Evolutionary conservation across 2,797 vertebrate genomes (phyloP).

Genomic region (Clarias pachynema): DNA sequence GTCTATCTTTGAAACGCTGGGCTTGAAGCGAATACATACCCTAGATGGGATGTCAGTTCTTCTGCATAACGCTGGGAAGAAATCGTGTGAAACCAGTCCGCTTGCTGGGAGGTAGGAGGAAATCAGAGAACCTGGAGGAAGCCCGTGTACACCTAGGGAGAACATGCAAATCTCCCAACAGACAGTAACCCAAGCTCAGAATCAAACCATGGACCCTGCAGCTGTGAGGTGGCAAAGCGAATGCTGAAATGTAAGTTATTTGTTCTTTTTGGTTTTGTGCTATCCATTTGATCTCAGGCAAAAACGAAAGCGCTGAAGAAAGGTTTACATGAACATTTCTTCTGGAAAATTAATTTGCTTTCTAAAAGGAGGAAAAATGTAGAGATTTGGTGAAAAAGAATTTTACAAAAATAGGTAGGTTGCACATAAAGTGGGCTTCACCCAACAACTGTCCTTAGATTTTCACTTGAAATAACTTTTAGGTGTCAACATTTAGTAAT

Average conservation of each 20-base stretch:
- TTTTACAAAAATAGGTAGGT: not conserved
- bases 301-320: not conserved
- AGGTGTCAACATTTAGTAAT: not conserved
- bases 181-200: not conserved
- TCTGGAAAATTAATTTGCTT: not conserved
- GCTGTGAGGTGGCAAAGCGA: not conserved
- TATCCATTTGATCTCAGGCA: not conserved
- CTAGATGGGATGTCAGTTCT: not conserved
- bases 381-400: not conserved
- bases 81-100: not conserved
- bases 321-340: not conserved
- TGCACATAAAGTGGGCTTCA: not conserved
- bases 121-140: not conserved
- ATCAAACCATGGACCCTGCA: not conserved
- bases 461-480: not conserved
- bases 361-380: not conserved
- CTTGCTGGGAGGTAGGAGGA: conserved; percentile 1
- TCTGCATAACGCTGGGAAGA: not conserved
- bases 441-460: not conserved
- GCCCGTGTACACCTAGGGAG: not conserved
- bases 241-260: not conserved
- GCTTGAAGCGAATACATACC: not conserved
- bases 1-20: not conserved
- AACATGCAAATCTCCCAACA: conserved; percentile 6
- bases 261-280: not conserved